Evolutionary conservation across 2,888 invertebrate species (phyloP).

Genomic region (Therioaphis trifolii): DNA sequence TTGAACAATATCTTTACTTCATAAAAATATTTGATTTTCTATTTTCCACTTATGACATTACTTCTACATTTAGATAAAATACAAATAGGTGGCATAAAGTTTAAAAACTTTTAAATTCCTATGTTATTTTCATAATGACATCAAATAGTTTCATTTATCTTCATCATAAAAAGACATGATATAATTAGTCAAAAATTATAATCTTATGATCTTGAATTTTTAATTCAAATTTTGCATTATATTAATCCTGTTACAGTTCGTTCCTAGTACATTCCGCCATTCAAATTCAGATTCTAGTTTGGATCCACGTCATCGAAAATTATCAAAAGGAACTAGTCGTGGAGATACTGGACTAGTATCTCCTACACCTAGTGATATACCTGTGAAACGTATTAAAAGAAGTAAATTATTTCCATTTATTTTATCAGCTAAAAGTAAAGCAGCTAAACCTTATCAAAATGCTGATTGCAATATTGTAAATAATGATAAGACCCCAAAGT

Average conservation of each 20-base stretch:
- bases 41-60: too few species aligned
- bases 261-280: constrained; percentile 46
- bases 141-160: too few species aligned
- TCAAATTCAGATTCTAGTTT: constrained; percentile 56
- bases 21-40: too few species aligned
- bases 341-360: constrained; percentile 26
- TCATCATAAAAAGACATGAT: too few species aligned
- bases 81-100: too few species aligned
- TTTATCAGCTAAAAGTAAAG: constrained; percentile 60
- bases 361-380: constrained; percentile 35
- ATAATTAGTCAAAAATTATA: too few species aligned
- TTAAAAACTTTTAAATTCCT: too few species aligned
- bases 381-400: constrained; percentile 54
- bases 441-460: constrained; percentile 36
- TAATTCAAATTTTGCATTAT: background rate
- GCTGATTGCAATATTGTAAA: constrained; percentile 19
- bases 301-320: constrained; percentile 51
- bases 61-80: too few species aligned
- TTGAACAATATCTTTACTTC: too few species aligned
- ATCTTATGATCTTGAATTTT: too few species aligned
- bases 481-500: constrained; percentile 28
- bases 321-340: constrained; percentile 43
- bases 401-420: constrained; percentile 58
- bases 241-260: constrained; percentile 28
- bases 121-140: too few species aligned